Base-by-base conservation (phyloP, 92 coral and sea anemone species). In the Meandrina meandrites region DNA sequence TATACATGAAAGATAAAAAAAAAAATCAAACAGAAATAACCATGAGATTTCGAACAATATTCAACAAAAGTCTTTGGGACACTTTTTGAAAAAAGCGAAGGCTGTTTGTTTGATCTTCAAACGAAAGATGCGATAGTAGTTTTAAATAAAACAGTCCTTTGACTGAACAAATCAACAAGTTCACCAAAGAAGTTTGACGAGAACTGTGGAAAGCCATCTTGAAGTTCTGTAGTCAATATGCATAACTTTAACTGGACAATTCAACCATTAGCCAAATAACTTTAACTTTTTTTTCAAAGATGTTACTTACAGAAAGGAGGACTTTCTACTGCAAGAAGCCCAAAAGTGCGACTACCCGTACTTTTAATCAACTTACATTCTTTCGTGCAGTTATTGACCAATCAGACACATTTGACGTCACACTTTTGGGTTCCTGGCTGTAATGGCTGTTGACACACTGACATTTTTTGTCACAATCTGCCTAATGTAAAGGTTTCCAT, bases 1-100 rank as follows among this genome's bases (percentile, higher is more conserved):
- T 84, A 30, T 84, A 84, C 87, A 84, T 30, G 73, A 6, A 56
- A 8, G 77, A 37, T n/a, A n/a, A n/a, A n/a, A 57, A 36, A 27
- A 83, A 83, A 82, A 50, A 17, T 22, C 66, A 32, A 40, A 66
- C 17, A 30, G 34, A 36, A 73, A 35, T 37, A 9, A 40, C 48
- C 15, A 8, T 73, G n/a, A 73, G 48, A 40, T 34, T 73, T 34
- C 8, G 22, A 34, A 21, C 78, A 40, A 73, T 22, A 68, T 34
- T 73, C 51, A 42, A 73, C 78, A 73, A 73, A 73, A 73, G n/a
- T 73, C 13, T 22, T 37, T 73, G 78, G 51, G 48, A 73, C 35
- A 27, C 30, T 37, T 18, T 19, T 8, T 1, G 19, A 34, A 71
- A 11, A 13, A 27, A 71, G 12, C 14, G n/a, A 71, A 37, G 19